These are phyloP conservation scores for Ridgeia piscesae DNA, from an alignment of 1,140 invertebrate genomes.

Conservation along the genomic window DNA sequence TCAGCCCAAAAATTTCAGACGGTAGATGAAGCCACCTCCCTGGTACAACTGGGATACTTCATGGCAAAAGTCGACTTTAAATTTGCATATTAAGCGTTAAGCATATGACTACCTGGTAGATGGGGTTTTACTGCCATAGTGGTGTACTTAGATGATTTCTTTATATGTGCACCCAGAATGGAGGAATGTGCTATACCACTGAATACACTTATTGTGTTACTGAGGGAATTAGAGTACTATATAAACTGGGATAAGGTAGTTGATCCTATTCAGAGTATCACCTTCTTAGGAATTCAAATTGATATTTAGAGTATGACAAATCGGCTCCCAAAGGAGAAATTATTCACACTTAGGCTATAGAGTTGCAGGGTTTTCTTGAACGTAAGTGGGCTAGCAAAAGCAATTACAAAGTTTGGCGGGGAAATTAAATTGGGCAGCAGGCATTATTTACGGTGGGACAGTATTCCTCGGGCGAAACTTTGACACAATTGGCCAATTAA, in stretches of 20 bases:
- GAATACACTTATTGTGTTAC: too few relatives aligned
- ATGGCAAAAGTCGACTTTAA: too few relatives aligned
- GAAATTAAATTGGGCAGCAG: too few relatives aligned
- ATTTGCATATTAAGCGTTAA: conserved; percentile 20
- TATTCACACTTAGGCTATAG: too few relatives aligned
- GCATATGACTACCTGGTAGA: conserved; percentile 25
- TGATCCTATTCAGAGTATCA: conserved; percentile 13
- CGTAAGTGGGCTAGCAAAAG: too few relatives aligned
- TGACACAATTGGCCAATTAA: too few relatives aligned
- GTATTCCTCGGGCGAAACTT: too few relatives aligned
- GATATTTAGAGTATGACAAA: neutral
- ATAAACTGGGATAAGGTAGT: conserved; percentile 28
- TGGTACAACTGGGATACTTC: conserved; percentile 23
- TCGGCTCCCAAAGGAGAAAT: neutral
- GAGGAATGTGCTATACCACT: too few relatives aligned
- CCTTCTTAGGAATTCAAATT: conserved; percentile 10
- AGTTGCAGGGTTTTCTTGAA: too few relatives aligned
- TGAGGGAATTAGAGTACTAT: conserved; percentile 18
- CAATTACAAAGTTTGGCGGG: too few relatives aligned
- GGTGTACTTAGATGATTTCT: conserved; percentile 31
- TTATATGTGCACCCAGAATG: conserved; percentile 23
- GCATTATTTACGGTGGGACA: too few relatives aligned
- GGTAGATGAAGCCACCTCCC: neutral
- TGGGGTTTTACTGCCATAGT: neutral
- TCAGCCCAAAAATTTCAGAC: neutral